Base-by-base conservation (phyloP, 2,113 vertebrate genomes). In the Suncus etruscus region DNA sequence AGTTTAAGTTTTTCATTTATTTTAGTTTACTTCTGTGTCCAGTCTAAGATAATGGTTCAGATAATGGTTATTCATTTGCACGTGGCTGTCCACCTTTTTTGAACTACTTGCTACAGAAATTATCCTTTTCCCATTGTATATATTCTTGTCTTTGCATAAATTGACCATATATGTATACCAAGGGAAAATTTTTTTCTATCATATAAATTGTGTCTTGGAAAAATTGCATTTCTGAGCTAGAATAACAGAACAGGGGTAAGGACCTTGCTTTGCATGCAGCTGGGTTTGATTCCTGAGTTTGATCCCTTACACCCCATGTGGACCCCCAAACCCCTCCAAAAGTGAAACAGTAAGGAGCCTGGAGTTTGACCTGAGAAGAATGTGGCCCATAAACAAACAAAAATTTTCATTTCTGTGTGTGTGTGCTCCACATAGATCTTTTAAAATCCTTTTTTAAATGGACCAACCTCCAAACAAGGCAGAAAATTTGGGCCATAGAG, bases 111-210 rank as follows among this genome's bases (percentile, higher is more conserved):
- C 45, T 83, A 24, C 54, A 58, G 61, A 83, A 31, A 68, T 12
- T n/a, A 7, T 39, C 45, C 54, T 90, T 90, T 90, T 8, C 20
- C 47, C 61, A 45, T 51, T 76, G 16, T 61, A 39, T 45, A 16
- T 83, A 15, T 51, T 82, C 54, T 89, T 65, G 45, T 7, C 45
- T 82, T n/a, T 45, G 50, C 61, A 10, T 90, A 45, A 82, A 82
- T 76, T 75, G 66, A 54, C 22, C n/a, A 61, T 61, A 20, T 61
- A 20, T 22, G 22, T 0, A 45, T 63, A 69, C 54, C 3, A 27
- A 91, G 65, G 72, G 89, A 76, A 87, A 70, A 72, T 29, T 70
- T 39, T 47, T 72, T 47, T 76, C 77, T 10, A n/a, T 61, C 70
- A 11, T 61, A 11, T 3, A 22, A 70, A 82, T 66, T 14, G 0